Base-by-base conservation (phyloP, 2,113 vertebrate species). In the Oryzias celebensis region DNA sequence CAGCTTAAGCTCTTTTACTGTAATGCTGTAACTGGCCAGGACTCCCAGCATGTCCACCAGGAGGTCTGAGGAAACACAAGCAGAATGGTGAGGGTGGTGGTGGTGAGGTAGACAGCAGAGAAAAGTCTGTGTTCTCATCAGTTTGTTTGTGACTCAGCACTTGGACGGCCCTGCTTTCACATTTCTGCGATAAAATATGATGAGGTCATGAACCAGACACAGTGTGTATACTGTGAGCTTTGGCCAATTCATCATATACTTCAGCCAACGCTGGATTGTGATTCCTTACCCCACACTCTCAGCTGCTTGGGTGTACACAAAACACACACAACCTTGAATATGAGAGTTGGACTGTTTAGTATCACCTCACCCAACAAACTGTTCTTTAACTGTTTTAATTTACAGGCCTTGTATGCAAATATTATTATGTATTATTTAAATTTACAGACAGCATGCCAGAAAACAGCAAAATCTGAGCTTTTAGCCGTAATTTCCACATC, bases 1-100 rank as follows among this genome's bases (percentile, higher is more conserved):
- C 87, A 97, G 93, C 91, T 99, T 99, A 91, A 99, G 90, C 76
- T 99, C 97, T 87, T 98, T 98, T 75, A 99, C 97, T 81, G 97
- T 99, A 93, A 99, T 99, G 90, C 97, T 98, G 92, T 99, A 99
- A 92, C 97, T 98, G 89, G 97, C 97, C 93, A 99, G 91, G 88
- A 99, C 97, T 85, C 97, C 97, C 91, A 98, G 91, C 96, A 99
- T 98, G 91, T 99, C 97, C 91, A 99, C 97, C 88, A 99, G 92
- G 73, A 99, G 95, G 93, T 99, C 96, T 98, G 91, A 89, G 83
- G 81, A 88, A 49, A 55, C 51, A 75, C 43, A 69, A 3, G 61
- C 44, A 80, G 5, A 50, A 54, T 31, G 28, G 56, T 71, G 26
- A 45, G 44, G 44, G 44, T 12, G 36, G 36, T 12, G 44, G 44